Conservation (phyloP, 2,113 vertebrate genomes). For the Andinoacara biseriatus region DNA sequence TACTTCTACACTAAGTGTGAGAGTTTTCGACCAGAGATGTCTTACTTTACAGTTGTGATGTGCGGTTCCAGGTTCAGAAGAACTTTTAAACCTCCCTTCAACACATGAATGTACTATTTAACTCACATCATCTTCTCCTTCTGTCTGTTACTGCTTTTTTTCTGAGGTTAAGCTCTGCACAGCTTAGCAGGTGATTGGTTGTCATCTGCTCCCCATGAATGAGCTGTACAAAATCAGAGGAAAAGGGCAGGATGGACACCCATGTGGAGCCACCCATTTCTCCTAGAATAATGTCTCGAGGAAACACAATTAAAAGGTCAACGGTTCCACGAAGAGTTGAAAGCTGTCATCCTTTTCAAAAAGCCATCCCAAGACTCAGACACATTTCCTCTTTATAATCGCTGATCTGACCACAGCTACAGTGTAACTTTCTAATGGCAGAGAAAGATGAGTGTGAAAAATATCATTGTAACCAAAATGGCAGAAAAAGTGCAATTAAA, state of each 20-base stretch:
- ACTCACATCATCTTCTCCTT: not conserved
- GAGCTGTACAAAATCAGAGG: constrained; percentile 18
- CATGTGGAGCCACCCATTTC: constrained; percentile 11
- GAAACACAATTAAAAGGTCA: constrained; percentile 56
- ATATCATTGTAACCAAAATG: not conserved
- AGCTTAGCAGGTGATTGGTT: constrained; percentile 25
- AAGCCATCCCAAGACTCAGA: constrained; percentile 6
- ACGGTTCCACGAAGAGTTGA: constrained; percentile 8
- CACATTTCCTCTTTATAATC: constrained; percentile 8
- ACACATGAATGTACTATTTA: not conserved
- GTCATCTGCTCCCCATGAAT: constrained; percentile 33
- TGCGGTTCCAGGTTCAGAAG: not conserved
- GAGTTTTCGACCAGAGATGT: not conserved
- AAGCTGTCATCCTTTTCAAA: constrained; percentile 30
- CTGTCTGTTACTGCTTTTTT: not conserved
- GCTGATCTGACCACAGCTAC: not conserved
- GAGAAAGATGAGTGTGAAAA: constrained; percentile 5
- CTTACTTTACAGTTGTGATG: constrained; percentile 2
- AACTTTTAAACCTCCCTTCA: not conserved
- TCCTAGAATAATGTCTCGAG: constrained; percentile 19
- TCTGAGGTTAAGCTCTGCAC: not conserved
- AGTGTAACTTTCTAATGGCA: constrained; percentile 6
- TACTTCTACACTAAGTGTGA: not conserved
- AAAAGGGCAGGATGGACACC: constrained; percentile 45
- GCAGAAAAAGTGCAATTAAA: not conserved